Percentiles rank a stretch among this genome's conserved stretches.
These are phyloP conservation scores for Tursiops truncatus DNA, from an alignment of 2,113 vertebrate genomes.

Conservation along the genomic window DNA sequence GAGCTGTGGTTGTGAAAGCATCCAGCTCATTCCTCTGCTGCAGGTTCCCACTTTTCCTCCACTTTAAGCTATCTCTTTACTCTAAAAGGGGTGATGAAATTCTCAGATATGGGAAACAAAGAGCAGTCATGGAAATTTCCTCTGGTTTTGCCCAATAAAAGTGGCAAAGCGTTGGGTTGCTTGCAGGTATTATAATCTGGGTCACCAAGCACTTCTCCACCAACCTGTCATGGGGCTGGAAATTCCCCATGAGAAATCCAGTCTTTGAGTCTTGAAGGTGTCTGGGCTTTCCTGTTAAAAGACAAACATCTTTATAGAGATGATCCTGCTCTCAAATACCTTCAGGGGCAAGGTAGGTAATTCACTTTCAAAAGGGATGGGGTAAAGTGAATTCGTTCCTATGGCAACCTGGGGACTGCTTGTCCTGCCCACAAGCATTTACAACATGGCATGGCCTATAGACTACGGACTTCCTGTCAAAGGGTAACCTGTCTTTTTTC, in stretches of 20 bases:
- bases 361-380: conserved; percentile 16
- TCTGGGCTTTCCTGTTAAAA: conserved; percentile 24
- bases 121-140: not conserved
- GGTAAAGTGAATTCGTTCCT: not conserved
- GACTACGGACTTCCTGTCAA: not conserved
- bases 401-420: not conserved
- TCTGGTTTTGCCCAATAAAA: not conserved
- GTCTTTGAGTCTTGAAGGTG: not conserved
- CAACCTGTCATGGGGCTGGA: not conserved
- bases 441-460: not conserved
- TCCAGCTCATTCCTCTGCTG: not conserved
- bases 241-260: not conserved
- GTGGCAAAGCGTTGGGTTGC: not conserved
- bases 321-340: not conserved
- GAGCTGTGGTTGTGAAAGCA: not conserved
- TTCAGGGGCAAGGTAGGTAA: conserved; percentile 1
- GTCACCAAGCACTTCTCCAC: not conserved
- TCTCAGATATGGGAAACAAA: not conserved
- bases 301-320: conserved; percentile 39
- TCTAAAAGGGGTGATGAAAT: not conserved
- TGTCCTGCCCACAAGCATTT: not conserved
- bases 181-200: not conserved
- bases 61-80: not conserved
- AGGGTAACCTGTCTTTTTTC: not conserved
- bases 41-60: too few species aligned